Conservation (phyloP, 2,888 invertebrate genomes). For the Microctonus aethiopoides region DNA sequence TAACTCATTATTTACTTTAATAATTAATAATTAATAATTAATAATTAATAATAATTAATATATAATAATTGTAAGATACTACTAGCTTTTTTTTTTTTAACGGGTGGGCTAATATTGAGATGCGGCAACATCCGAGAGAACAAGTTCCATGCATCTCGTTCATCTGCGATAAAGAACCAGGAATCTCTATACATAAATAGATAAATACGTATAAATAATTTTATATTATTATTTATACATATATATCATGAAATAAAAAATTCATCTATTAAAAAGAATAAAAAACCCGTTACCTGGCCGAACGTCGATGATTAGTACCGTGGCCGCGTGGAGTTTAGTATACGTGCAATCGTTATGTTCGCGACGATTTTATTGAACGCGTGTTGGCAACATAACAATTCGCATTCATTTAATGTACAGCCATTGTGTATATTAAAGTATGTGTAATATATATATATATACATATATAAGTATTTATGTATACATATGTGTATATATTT, state of each 20-base stretch:
- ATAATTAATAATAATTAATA: constrained; percentile 43
- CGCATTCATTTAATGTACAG: constrained; percentile 17
- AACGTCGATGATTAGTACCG: constrained; percentile 9
- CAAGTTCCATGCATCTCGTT: constrained; percentile 60
- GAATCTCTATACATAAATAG: constrained; percentile 15
- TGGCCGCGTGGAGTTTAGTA: constrained; percentile 17
- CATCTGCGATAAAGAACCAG: constrained; percentile 32
- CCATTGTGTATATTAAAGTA: constrained; percentile 39
- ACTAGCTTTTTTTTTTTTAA: constrained; percentile 44
- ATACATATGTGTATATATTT: constrained; percentile 30
- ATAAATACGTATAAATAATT: background rate
- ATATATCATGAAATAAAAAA: background rate
- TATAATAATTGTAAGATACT: constrained; percentile 47
- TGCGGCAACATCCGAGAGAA: constrained; percentile 54
- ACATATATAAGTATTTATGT: no score
- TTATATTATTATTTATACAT: background rate
- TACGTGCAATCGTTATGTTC: constrained; percentile 10
- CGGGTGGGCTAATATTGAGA: constrained; percentile 58
- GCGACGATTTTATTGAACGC: constrained; percentile 39
- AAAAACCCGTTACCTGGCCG: constrained; percentile 24
- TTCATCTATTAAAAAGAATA: background rate
- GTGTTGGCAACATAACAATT: constrained; percentile 7
- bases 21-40: constrained; percentile 51
- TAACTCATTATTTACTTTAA: constrained; percentile 46
- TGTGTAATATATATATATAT: no score